A percentile compares a stretch with the other conserved stretches of the same genome.
These are phyloP conservation scores for Brachionus plicatilis DNA, from an alignment of 1,140 invertebrate species.

Conservation along the genomic window DNA sequence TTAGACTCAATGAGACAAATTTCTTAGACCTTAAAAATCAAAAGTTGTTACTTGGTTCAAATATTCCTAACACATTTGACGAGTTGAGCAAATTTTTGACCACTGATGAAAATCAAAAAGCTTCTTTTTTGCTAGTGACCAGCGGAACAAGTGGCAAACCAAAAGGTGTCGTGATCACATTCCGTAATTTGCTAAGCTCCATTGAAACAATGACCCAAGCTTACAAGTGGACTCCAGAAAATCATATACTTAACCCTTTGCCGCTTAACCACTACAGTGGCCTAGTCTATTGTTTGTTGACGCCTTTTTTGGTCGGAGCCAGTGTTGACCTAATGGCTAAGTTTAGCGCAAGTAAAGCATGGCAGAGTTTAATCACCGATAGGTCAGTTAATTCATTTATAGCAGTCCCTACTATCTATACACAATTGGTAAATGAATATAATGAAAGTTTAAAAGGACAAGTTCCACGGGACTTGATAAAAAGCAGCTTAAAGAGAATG, in stretches of 20 bases:
- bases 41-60: not conserved
- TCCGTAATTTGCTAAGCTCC: slow-evolving; percentile 65
- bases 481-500: not conserved
- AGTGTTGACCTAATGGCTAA: slow-evolving; percentile 64
- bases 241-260: slow-evolving; percentile 72
- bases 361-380: slow-evolving; percentile 48
- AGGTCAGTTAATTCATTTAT: slow-evolving; percentile 71
- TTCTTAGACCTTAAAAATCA: not conserved
- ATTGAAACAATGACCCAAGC: slow-evolving; percentile 63
- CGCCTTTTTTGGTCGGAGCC: slow-evolving; percentile 67
- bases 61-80: not conserved
- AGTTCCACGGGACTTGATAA: slow-evolving; percentile 51
- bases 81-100: not conserved
- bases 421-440: slow-evolving; percentile 71
- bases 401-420: slow-evolving; percentile 83
- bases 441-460: no score
- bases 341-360: slow-evolving; percentile 62
- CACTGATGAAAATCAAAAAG: not conserved
- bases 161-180: slow-evolving; percentile 73
- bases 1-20: not conserved
- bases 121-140: slow-evolving; percentile 71
- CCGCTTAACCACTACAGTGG: slow-evolving; percentile 83
- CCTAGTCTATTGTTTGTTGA: slow-evolving; percentile 73
- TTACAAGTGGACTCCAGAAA: slow-evolving; percentile 67
- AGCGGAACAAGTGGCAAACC: slow-evolving; percentile 81